Evolutionary conservation across 1,140 invertebrate genomes (phyloP), one percentile per base, ranked within the genome.

Genomic region (Drosophila arizonae): DNA sequence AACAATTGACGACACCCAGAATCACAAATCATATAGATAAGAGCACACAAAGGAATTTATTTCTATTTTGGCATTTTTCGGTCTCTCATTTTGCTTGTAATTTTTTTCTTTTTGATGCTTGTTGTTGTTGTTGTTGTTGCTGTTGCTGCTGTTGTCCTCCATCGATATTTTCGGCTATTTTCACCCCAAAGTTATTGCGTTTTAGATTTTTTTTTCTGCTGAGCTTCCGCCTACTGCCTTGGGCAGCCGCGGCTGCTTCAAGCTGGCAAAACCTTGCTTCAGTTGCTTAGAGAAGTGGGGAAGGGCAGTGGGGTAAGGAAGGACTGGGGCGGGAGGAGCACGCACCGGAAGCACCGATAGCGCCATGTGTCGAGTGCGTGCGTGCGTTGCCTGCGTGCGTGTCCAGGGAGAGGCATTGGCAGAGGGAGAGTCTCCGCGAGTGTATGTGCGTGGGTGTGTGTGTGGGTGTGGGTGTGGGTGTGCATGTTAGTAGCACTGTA

Each of bases 1-100:
- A 87, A 89, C 77, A 84, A 84, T 85, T 78, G 89, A 90, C 77
- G 89, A 90, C 85, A 90, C 85, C 85, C 84, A 84, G 78, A 87
- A 90, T 90, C 90, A 90, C 85, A 90, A 90, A 90, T 90, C 90
- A 90, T 90, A 90, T 89, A 90, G 90, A 90, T 90, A 90, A 90
- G 90, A 90, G 77, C 72, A 84, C 85, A 90, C 89, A 90, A 90
- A 90, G 79, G 85, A 90, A 90, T 87, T 87, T 90, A 90, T 90
- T 90, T 88, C 84, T 88, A 88, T 88, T 88, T 88, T 77, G 74
- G 79, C 79, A 87, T 73, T 88, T 88, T 79, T 80, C 64, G 46
- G 69, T 60, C 64, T 57, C 67, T 82, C 73, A 71, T 88, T 82
- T 82, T 80, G 79, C 80, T 84, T 82, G 43, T 74, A 76, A 76